These are phyloP conservation scores for Orius laevigatus DNA, from an alignment of 1,140 invertebrate species.

Conservation along the genomic window DNA sequence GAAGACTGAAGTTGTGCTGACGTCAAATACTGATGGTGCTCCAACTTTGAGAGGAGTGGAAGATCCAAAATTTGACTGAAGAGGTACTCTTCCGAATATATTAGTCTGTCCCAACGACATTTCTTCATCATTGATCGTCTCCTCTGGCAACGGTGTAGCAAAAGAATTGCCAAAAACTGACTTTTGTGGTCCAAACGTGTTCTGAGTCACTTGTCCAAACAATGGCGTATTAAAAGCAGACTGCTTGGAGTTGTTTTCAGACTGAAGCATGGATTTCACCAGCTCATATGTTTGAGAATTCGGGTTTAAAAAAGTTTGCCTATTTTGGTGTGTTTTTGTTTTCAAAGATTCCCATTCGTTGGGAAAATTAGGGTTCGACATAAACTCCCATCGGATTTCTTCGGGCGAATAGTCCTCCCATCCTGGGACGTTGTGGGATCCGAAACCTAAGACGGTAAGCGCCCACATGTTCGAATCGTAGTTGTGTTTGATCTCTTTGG, in stretches of 20 bases:
- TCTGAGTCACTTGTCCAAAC: too few relatives aligned
- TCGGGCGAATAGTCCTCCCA: constrained; percentile 16
- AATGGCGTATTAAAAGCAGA: not conserved
- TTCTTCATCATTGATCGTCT: too few relatives aligned
- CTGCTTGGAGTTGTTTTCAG: too few relatives aligned
- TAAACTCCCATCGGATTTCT: constrained; percentile 13
- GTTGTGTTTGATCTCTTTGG: constrained; percentile 2
- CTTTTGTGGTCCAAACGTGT: not conserved
- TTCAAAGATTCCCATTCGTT: not conserved
- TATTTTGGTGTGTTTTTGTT: not conserved
- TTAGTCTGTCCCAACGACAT: too few relatives aligned
- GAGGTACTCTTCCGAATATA: too few relatives aligned
- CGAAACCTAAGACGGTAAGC: constrained; percentile 2
- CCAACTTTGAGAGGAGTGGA: too few relatives aligned
- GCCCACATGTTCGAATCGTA: constrained; percentile 16
- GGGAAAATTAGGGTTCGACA: constrained; percentile 6
- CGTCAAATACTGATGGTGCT: too few relatives aligned
- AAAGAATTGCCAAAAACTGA: too few relatives aligned
- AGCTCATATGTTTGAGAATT: not conserved
- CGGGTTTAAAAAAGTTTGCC: not conserved
- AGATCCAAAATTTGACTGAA: too few relatives aligned
- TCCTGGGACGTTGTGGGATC: constrained; percentile 10
- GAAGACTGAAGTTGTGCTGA: too few relatives aligned
- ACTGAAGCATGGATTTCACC: not conserved
- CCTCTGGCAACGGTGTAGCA: too few relatives aligned